phyloP scores from a whole-genome alignment of 2,888 invertebrate species.

The Elaeidobius kamerunicus region DNA sequence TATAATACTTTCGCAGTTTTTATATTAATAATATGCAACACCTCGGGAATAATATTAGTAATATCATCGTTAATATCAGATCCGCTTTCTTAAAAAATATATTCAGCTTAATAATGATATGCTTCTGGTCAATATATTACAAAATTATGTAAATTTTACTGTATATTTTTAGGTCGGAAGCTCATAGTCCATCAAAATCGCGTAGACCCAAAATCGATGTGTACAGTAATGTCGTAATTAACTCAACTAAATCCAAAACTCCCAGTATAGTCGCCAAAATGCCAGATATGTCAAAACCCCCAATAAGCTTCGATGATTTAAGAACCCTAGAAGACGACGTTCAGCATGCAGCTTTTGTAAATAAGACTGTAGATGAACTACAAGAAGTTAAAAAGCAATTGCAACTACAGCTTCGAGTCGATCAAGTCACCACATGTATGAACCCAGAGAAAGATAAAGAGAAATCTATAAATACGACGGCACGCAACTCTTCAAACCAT shows the following conservation, averaged over 20 bases:
- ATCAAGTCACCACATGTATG: constrained; percentile 27
- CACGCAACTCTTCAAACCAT: constrained; percentile 33
- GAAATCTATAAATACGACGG: constrained; percentile 28
- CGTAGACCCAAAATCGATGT: constrained; percentile 41
- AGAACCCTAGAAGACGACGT: constrained; percentile 41
- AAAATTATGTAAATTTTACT: no score
- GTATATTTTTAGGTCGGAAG: constrained; percentile 26
- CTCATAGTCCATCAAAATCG: constrained; percentile 14
- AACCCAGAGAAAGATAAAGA: constrained; percentile 11
- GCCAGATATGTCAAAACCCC: constrained; percentile 45
- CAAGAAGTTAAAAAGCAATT: constrained; percentile 53
- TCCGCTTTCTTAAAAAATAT: no score
- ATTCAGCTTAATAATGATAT: no score
- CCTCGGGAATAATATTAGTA: no score
- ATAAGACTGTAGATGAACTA: constrained; percentile 54
- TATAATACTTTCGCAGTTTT: no score
- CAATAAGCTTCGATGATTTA: constrained; percentile 45
- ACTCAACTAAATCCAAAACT: constrained; percentile 5
- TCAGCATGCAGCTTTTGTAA: constrained; percentile 32
- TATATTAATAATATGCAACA: no score
- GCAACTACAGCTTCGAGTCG: constrained; percentile 49
- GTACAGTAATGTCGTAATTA: constrained; percentile 36
- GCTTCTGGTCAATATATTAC: no score
- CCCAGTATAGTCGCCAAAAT: constrained; percentile 13
- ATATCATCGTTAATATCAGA: no score